Evolutionary conservation across 2,888 invertebrate genomes (phyloP), one percentile per base, ranked within the genome.

Genomic region (Campaea margaritaria): DNA sequence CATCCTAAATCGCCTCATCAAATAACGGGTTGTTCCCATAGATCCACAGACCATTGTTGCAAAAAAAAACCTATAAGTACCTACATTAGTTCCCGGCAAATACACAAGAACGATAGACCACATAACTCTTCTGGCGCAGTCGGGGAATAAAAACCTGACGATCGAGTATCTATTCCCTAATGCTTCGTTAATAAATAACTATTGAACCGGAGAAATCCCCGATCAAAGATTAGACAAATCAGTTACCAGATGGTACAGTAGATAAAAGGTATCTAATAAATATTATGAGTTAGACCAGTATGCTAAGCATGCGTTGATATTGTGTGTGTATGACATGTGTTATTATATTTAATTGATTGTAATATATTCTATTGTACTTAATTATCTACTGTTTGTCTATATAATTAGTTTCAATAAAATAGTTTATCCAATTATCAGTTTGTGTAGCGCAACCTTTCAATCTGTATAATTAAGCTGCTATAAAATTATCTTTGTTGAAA

Each of bases 171-270:
- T 21, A 21, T 21, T 21, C 0, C 31, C 2, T 31, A 31, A 67
- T 21, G 65, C 59, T 64, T 70, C 70, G 71, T 74, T 74, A 71
- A 70, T 72, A 71, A 74, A 64, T 59, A 62, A 50, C 62, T 68
- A 71, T 67, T 74, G 69, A 75, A 66, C 68, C 38, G 53, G 15
- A 45, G 31, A 45, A 57, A 46, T 49, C 34, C 39, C 38, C 13
- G 51, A 36, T 50, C 57, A 49, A 9, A 57, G 57, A 57, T 46
- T 51, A 51, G 13, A 51, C 36, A 28, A 42, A 41, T 28, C 47
- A 58, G 47, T 47, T 38, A 51, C 27, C 47, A 52, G 47, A 47
- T 43, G 43, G 28, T 42, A 28, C 51, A 46, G n/a, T n/a, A 27
- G 44, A 56, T 49, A 44, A 16, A n/a, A 34, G 13, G 27, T 16